phyloP scores from a whole-genome alignment of 35 echinoderm and acorn worm genomes.

The Ophioderma brevispina region DNA sequence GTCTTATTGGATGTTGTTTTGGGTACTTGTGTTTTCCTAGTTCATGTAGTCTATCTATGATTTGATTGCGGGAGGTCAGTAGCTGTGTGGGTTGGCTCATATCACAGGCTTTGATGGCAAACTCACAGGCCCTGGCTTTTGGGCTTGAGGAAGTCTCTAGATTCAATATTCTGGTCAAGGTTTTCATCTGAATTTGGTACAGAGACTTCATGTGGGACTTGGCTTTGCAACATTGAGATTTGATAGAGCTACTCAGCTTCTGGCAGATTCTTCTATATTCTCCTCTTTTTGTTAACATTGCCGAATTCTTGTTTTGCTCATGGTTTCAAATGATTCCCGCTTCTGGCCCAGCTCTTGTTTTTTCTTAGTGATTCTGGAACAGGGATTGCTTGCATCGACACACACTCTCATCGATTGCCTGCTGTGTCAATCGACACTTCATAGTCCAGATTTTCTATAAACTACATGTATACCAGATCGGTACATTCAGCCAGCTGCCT shows the following conservation, averaged over 20 bases:
- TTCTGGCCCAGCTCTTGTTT: background rate
- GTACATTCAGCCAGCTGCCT: background rate
- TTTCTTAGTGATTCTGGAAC: background rate
- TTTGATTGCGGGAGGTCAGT: background rate
- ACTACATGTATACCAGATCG: background rate
- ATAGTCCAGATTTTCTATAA: background rate
- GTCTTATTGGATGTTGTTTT: background rate
- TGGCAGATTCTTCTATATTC: background rate
- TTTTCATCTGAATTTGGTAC: background rate
- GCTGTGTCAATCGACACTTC: background rate
- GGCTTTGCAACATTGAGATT: background rate
- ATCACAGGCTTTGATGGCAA: constrained; percentile 9
- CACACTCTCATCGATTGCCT: background rate
- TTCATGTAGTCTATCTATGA: background rate
- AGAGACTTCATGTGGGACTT: background rate
- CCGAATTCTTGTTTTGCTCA: background rate
- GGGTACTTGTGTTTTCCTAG: background rate
- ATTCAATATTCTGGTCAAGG: background rate
- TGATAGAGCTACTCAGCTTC: background rate
- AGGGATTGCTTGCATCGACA: too few relatives aligned
- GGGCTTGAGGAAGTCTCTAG: background rate
- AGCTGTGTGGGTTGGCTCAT: background rate
- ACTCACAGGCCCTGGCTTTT: constrained; percentile 7
- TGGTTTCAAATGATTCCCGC: background rate
- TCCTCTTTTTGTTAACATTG: background rate